Evolutionary conservation across 2,888 invertebrate genomes (phyloP).

Genomic region (Clistopyga incitator): DNA sequence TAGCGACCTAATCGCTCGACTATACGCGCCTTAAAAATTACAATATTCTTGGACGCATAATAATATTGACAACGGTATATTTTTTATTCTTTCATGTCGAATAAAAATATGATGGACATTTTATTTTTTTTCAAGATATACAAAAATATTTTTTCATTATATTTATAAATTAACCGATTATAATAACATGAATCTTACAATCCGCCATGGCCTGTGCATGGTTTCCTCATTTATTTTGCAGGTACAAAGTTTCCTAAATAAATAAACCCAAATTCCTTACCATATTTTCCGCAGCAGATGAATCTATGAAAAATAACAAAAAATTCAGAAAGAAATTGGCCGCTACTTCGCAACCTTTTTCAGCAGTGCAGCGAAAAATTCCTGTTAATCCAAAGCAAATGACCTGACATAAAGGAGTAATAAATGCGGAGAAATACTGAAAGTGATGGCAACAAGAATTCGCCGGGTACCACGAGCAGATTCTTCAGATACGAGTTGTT

Average conservation of each 20-base stretch:
- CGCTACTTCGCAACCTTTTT: neutral
- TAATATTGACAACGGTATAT: too few relatives aligned
- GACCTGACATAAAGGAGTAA: neutral
- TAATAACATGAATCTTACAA: too few relatives aligned
- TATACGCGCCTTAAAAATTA: neutral
- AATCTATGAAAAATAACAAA: neutral
- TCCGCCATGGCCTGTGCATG: too few relatives aligned
- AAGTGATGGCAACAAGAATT: neutral
- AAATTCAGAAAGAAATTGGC: neutral
- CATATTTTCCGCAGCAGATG: neutral
- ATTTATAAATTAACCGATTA: too few relatives aligned
- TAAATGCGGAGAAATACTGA: neutral
- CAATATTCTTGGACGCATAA: too few relatives aligned
- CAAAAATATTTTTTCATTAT: too few relatives aligned
- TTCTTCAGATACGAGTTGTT: conserved; percentile 1
- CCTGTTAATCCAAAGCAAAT: neutral
- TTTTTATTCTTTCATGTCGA: too few relatives aligned
- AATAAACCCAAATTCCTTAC: too few relatives aligned
- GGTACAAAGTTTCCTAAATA: neutral
- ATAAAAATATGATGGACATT: too few relatives aligned
- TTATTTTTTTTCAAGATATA: too few relatives aligned
- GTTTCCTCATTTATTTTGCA: neutral
- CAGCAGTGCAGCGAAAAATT: neutral
- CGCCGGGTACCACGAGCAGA: neutral
- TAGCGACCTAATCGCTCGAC: neutral